A percentile compares a stretch with the other conserved stretches of the same genome.
Evolutionary conservation across 2,113 vertebrate species (phyloP).

Genomic region (Xenopus laevis): DNA sequence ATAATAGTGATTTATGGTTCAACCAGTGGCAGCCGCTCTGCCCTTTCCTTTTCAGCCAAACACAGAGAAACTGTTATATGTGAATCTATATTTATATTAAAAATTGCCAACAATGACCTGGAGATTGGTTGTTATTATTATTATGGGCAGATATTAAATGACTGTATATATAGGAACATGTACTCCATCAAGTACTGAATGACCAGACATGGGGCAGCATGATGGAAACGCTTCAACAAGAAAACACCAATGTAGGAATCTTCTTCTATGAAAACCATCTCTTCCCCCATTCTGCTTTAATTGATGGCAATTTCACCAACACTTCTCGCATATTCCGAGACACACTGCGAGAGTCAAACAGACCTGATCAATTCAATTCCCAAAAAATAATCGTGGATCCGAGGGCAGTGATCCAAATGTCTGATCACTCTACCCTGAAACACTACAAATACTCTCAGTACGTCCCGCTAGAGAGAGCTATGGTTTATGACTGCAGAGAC

Average conservation of each 20-base stretch:
- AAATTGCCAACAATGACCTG: slow-evolving; percentile 45
- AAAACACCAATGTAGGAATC: neutral
- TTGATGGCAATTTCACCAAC: neutral
- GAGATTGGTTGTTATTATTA: slow-evolving; percentile 63
- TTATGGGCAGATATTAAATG: slow-evolving; percentile 59
- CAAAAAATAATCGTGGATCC: slow-evolving; percentile 59
- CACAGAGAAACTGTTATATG: slow-evolving; percentile 71
- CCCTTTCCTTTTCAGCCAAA: too few species aligned
- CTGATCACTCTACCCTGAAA: slow-evolving; percentile 51
- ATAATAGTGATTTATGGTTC: too few species aligned
- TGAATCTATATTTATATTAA: slow-evolving; percentile 53
- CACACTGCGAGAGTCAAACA: slow-evolving; percentile 1
- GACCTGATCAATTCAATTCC: slow-evolving; percentile 40
- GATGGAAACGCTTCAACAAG: neutral
- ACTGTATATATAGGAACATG: too few species aligned
- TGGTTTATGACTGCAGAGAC: slow-evolving; percentile 54
- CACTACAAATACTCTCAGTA: slow-evolving; percentile 29
- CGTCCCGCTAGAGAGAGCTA: slow-evolving; percentile 50
- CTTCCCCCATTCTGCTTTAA: neutral
- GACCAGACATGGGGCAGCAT: too few species aligned
- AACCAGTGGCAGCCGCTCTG: slow-evolving; percentile 65
- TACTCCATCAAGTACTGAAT: too few species aligned
- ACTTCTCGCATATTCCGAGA: neutral
- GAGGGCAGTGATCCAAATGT: slow-evolving; percentile 57
- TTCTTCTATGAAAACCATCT: slow-evolving; percentile 13